Evolutionary conservation across 2,888 invertebrate species (phyloP).

Genomic region (Coronaproctus castanopsis): DNA sequence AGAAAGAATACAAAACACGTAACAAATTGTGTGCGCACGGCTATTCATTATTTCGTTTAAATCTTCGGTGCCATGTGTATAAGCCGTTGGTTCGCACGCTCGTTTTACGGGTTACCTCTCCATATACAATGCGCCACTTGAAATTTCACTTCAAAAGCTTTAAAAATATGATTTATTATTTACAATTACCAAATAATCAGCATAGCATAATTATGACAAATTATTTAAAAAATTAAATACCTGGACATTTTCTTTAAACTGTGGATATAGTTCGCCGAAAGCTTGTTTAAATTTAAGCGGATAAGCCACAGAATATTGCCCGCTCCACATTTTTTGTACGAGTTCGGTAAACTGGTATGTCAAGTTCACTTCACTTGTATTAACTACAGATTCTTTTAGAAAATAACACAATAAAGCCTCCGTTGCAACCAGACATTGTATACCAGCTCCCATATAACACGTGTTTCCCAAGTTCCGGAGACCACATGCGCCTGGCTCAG

Average conservation of each 20-base stretch:
- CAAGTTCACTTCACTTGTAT: slow-evolving; percentile 27
- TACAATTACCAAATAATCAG: too few relatives aligned
- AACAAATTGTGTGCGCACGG: too few relatives aligned
- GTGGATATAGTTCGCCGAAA: slow-evolving; percentile 35
- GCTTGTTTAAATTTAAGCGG: slow-evolving; percentile 37
- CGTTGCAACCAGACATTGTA: slow-evolving; percentile 35
- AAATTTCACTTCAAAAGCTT: too few relatives aligned
- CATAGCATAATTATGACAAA: too few relatives aligned
- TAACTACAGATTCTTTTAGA: slow-evolving; percentile 23
- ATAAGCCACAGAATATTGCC: slow-evolving; percentile 31
- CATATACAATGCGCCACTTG: too few relatives aligned
- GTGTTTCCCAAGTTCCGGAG: slow-evolving; percentile 35
- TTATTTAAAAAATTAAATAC: slow-evolving; percentile 25
- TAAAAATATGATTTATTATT: too few relatives aligned
- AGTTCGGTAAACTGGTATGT: slow-evolving; percentile 33
- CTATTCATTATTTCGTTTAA: too few relatives aligned
- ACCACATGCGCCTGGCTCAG: slow-evolving; percentile 33
- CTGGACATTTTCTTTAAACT: slow-evolving; percentile 41
- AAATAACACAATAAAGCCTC: slow-evolving; percentile 34
- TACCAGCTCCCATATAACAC: slow-evolving; percentile 36
- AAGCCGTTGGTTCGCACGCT: too few relatives aligned
- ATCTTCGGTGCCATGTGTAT: too few relatives aligned
- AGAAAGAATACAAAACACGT: too few relatives aligned
- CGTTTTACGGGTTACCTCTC: too few relatives aligned
- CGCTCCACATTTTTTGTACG: slow-evolving; percentile 37